Evolutionary conservation across 2,797 vertebrate genomes (phyloP).

Genomic region (Danio aesculapii): DNA sequence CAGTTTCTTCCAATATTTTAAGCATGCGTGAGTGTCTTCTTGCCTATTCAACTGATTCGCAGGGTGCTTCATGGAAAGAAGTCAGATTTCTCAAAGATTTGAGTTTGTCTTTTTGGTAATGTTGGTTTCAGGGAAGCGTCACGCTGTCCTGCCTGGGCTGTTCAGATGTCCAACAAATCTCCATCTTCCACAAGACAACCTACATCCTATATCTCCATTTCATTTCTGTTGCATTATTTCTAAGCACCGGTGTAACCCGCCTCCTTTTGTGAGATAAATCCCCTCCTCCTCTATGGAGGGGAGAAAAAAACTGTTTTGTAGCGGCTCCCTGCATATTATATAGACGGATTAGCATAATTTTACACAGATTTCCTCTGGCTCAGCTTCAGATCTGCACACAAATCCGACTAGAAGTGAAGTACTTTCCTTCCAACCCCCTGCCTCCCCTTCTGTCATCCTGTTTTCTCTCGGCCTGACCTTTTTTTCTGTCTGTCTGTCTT

Average conservation of each 20-base stretch:
- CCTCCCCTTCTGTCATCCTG: constrained; percentile 15
- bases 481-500: constrained; percentile 36
- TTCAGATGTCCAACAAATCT: constrained; percentile 36
- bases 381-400: constrained; percentile 71
- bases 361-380: constrained; percentile 72
- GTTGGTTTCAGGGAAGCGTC: not conserved
- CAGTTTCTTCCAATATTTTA: not conserved
- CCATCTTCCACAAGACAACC: constrained; percentile 26
- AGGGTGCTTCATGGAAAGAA: not conserved
- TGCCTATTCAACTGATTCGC: not conserved
- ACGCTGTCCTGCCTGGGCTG: not conserved
- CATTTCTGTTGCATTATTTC: constrained; percentile 26
- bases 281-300: constrained; percentile 17
- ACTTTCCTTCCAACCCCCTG: constrained; percentile 21
- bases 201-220: constrained; percentile 30
- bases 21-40: not conserved
- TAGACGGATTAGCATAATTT: constrained; percentile 76
- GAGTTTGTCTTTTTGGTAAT: not conserved
- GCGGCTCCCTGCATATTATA: constrained; percentile 67
- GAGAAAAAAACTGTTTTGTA: constrained; percentile 61
- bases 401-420: constrained; percentile 66
- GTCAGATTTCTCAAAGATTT: not conserved
- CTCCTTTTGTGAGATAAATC: constrained; percentile 57
- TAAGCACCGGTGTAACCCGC: constrained; percentile 40
- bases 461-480: constrained; percentile 18